Percentiles rank a stretch among this genome's conserved stretches.
Conservation (phyloP, 2,113 vertebrate species). For the Perca fluviatilis region DNA sequence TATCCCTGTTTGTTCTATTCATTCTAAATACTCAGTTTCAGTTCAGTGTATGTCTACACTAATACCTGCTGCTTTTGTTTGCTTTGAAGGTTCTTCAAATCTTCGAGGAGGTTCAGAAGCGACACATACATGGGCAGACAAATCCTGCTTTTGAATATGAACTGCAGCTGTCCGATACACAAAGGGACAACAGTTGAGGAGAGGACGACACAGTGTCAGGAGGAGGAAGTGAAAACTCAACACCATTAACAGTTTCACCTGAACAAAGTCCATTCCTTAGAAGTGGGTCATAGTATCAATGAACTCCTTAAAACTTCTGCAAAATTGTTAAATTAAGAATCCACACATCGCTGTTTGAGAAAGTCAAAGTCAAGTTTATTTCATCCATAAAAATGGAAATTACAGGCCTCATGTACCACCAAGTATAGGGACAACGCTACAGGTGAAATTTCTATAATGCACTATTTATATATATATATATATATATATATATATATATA, state of each 20-base stretch:
- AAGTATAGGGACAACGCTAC: too few species aligned
- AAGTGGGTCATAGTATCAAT: not conserved
- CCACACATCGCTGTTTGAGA: too few species aligned
- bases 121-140: constrained; percentile 63
- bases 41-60: not conserved
- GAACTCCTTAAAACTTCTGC: too few species aligned
- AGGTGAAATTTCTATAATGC: too few species aligned
- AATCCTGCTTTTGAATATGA: constrained; percentile 81
- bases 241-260: not conserved
- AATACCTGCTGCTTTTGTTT: not conserved
- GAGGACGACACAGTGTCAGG: constrained; percentile 9
- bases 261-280: constrained; percentile 4
- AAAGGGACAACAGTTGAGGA: not conserved
- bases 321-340: too few species aligned
- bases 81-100: constrained; percentile 87
- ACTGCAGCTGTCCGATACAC: constrained; percentile 12
- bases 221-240: constrained; percentile 27
- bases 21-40: not conserved
- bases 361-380: too few species aligned
- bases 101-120: constrained; percentile 88
- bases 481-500: too few species aligned
- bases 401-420: too few species aligned
- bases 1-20: not conserved
- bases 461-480: too few species aligned
- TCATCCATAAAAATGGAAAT: too few species aligned